Base-by-base conservation (phyloP, 2,113 vertebrate species). In the Craseonycteris thonglongyai region DNA sequence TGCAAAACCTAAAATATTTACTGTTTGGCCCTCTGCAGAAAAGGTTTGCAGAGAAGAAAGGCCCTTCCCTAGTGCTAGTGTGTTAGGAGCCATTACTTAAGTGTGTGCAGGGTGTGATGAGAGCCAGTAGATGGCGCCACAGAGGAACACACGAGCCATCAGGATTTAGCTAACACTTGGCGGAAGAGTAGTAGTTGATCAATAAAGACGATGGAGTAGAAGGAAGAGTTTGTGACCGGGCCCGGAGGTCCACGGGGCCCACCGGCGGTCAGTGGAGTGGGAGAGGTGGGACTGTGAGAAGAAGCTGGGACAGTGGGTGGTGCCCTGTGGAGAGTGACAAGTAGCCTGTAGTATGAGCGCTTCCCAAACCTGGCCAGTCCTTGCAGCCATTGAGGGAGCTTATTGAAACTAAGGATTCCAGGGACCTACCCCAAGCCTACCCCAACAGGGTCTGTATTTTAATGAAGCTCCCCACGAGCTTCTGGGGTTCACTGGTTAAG, bases 301-400 rank as follows among this genome's bases (percentile, higher is more conserved):
- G 14, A 19, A 14, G 5, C 15, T 49, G 35, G 80, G 19, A 15
- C 26, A 45, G 35, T 15, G 12, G 24, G 13, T 22, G 63, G 30
- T 2, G 1, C 7, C 2, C 0, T 19, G 0, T 24, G 28, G 5
- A 72, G 33, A 19, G 26, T 5, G 56, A 8, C 12, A 6, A n/a
- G 24, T 8, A 79, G 40, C 45, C 72, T 30, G 1, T 1, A 33
- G 16, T n/a, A 35, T 33, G 38, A 45, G 51, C 9, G 7, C 28
- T 86, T 65, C 24, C 0, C 11, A 61, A 30, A 42, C 15, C 21
- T 45, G 30, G 11, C 54, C n/a, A 6, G 21, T 79, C 14, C 10
- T 8, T 15, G 24, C 6, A 69, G 49, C 65, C 56, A 72, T 28
- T 13, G 18, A 35, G 10, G 33, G 7, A 45, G 28, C 61, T 68